phyloP scores from a whole-genome alignment of 2,888 invertebrate species.

The Tiphia femorata region DNA sequence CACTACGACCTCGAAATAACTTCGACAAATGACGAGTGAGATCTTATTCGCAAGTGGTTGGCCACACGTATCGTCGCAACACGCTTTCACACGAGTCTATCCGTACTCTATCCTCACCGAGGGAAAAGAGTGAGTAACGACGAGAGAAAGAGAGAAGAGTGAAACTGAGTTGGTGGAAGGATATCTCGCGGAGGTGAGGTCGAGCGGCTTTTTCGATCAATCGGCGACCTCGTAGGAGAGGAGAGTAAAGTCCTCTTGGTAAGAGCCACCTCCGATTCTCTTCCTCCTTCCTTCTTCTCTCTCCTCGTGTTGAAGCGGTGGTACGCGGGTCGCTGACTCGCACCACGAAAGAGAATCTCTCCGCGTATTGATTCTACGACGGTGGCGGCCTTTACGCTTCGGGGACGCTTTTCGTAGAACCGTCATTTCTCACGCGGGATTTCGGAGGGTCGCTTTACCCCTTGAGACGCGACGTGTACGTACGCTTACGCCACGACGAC shows the following conservation, averaged over 20 bases:
- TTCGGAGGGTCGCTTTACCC: conserved; percentile 8
- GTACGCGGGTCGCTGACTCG: no score
- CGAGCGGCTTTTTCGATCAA: background rate
- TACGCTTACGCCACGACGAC: background rate
- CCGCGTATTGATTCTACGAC: conserved; percentile 13
- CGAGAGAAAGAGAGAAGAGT: background rate
- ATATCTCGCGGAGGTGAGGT: background rate
- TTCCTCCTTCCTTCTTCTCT: background rate
- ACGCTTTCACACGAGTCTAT: no score
- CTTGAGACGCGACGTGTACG: conserved; percentile 3
- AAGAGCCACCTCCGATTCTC: background rate
- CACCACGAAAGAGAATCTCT: no score
- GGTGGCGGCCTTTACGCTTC: conserved; percentile 6
- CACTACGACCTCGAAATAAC: no score
- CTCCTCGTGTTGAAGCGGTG: background rate
- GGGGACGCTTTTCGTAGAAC: conserved; percentile 3
- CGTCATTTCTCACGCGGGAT: conserved; percentile 21
- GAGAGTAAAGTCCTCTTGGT: background rate
- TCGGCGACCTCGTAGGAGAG: background rate
- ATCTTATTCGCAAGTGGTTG: no score
- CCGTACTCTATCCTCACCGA: no score
- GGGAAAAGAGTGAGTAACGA: background rate
- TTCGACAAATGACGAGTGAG: no score
- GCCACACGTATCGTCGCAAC: background rate
- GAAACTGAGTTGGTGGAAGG: background rate